phyloP scores from a whole-genome alignment of 2,888 invertebrate genomes.

The Thereva unica region DNA sequence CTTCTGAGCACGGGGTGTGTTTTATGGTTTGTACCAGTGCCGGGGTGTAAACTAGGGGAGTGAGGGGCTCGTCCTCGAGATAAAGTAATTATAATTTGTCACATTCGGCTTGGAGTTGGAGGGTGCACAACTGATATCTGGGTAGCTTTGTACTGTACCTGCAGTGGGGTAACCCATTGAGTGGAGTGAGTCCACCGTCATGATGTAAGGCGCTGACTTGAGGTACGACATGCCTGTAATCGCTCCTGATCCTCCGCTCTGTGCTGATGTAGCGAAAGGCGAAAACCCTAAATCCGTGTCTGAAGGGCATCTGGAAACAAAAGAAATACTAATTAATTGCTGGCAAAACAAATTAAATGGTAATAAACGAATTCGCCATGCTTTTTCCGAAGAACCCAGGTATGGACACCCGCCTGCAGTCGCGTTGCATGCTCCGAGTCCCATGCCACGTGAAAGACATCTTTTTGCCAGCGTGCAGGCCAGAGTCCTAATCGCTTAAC shows the following conservation, averaged over 20 bases:
- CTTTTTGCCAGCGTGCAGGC: constrained; percentile 2
- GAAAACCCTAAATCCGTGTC: constrained; percentile 65
- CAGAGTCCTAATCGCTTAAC: constrained; percentile 21
- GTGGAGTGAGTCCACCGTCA: constrained; percentile 68
- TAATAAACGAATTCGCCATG: too few relatives aligned
- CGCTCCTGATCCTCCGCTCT: constrained; percentile 60
- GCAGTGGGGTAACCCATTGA: constrained; percentile 68
- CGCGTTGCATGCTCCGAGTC: too few relatives aligned
- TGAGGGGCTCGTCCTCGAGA: not conserved
- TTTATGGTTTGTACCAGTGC: not conserved
- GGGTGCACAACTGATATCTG: too few relatives aligned
- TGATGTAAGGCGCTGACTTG: constrained; percentile 65
- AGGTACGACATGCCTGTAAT: constrained; percentile 63
- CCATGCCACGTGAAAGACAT: too few relatives aligned
- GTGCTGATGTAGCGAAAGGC: constrained; percentile 58
- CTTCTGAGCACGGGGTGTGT: constrained; percentile 8
- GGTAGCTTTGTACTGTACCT: constrained; percentile 51
- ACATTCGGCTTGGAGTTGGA: too few relatives aligned
- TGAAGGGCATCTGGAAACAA: constrained; percentile 61
- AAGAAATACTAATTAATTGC: constrained; percentile 32
- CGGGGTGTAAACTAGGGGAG: constrained; percentile 16
- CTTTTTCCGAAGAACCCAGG: too few relatives aligned
- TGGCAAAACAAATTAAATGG: too few relatives aligned
- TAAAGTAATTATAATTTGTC: too few relatives aligned
- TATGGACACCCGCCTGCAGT: too few relatives aligned